These are phyloP conservation scores for Oreochromis tanganicae DNA, from an alignment of 2,113 vertebrate species.

Conservation along the genomic window DNA sequence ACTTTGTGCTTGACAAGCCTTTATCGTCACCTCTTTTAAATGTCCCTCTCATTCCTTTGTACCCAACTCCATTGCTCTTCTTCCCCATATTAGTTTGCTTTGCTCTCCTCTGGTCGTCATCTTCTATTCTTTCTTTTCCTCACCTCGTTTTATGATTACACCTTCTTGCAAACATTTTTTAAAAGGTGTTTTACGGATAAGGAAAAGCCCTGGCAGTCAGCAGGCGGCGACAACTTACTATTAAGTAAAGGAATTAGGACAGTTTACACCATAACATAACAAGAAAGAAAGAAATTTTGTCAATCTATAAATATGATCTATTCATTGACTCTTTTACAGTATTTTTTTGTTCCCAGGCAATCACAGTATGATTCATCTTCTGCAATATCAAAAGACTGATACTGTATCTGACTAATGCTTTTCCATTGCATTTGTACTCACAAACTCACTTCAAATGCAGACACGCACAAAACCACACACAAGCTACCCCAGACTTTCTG, in stretches of 20 bases:
- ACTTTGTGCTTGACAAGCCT: neutral
- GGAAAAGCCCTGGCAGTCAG: constrained; percentile 35
- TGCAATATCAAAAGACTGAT: neutral
- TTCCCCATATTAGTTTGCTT: neutral
- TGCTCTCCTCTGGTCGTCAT: neutral
- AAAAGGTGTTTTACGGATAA: constrained; percentile 11
- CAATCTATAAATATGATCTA: neutral
- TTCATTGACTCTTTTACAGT: neutral
- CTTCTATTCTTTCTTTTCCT: neutral
- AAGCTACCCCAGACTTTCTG: constrained; percentile 23
- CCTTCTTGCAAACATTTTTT: neutral
- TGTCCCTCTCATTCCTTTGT: neutral
- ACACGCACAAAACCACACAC: neutral
- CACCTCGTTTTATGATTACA: neutral
- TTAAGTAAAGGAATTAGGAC: constrained; percentile 9
- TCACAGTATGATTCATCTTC: neutral
- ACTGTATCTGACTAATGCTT: neutral
- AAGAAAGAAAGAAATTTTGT: neutral
- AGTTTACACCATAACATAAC: neutral
- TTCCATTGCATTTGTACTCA: neutral
- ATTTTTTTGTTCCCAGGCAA: neutral
- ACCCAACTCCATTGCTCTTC: neutral
- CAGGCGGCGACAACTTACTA: constrained; percentile 56
- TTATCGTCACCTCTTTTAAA: neutral
- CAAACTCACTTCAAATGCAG: neutral